Evolutionary conservation across 2,113 vertebrate species (phyloP), one percentile per base, ranked within the genome.

Genomic region (Salvelinus namaycush): DNA sequence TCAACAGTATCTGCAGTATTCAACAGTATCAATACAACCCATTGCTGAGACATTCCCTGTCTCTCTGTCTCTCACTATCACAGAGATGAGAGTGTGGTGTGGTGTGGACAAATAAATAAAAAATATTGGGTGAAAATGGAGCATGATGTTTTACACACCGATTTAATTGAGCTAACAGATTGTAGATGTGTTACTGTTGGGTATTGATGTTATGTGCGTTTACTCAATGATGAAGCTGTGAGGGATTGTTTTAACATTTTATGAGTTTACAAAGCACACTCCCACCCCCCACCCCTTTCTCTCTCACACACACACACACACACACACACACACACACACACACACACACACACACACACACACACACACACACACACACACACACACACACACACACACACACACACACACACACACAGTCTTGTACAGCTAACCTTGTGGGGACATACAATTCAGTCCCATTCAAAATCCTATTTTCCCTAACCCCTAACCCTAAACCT

Each of bases 271-370:
- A 22, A n/a, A 24, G 7, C n/a, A 62, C 8, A 24, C 59, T 57
- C 18, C 39, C 39, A 57, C 18, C 5, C 7, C 59, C 1, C 5
- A 16, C 59, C 5, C 7, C 59, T 62, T n/a, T 24, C 18, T 62
- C n/a, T 62, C 5, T 18, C 24, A 2, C 62, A 16, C 60, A 16
- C 49, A 48, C 26, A 57, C 14, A 9, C 12, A 27, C n/a, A 12
- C n/a, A 48, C 34, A 26, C 68, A n/a, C 68, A 69, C 34, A 69
- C 22, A 4, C 67, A 13, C 5, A 31, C 29, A 73, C 79, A 69
- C 13, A 69, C 16, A 5, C 31, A 24, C 24, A 24, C 24, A 24
- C 24, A 24, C 24, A n/a, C n/a, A n/a, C 24, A 2, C 62, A 16
- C 60, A 16, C 49, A 48, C 26, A 57, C 14, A 9, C 12, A 27